Conservation (phyloP, 1,140 invertebrate species). For the Drosophila subpulchrella region DNA sequence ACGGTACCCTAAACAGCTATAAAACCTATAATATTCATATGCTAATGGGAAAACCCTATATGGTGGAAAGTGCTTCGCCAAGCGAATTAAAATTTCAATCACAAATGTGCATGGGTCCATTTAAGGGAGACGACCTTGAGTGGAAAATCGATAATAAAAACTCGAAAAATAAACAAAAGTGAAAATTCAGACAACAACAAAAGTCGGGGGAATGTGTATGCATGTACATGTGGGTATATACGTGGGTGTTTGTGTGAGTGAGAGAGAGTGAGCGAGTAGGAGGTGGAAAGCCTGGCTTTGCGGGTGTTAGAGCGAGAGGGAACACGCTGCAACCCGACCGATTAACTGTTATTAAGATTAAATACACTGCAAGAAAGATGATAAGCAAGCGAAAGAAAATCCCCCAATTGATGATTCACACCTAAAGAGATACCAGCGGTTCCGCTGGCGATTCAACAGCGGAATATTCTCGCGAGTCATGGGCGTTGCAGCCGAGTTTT, state of each 20-base stretch:
- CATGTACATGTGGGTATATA: constrained; percentile 5
- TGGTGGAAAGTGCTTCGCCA: neutral
- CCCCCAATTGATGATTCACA: constrained; percentile 70
- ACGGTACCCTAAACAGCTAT: neutral
- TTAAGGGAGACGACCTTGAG: constrained; percentile 50
- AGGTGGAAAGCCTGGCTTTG: constrained; percentile 2
- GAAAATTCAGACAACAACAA: constrained; percentile 34
- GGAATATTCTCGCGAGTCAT: constrained; percentile 85
- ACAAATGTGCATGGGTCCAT: constrained; percentile 13
- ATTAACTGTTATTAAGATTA: constrained; percentile 11
- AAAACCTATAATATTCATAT: constrained; percentile 9
- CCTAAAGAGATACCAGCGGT: constrained; percentile 84
- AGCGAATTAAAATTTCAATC: constrained; percentile 30
- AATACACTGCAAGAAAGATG: constrained; percentile 21
- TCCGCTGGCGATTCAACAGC: constrained; percentile 84
- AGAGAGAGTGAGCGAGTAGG: constrained; percentile 3
- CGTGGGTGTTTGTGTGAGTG: constrained; percentile 1
- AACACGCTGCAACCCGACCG: neutral
- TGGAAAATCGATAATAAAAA: constrained; percentile 65
- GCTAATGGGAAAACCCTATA: constrained; percentile 7
- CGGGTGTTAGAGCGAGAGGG: neutral
- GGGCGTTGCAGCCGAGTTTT: constrained; percentile 74
- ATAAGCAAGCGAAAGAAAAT: constrained; percentile 30
- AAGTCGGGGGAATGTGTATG: constrained; percentile 19
- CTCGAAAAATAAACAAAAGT: constrained; percentile 52